Evolutionary conservation across 2,888 invertebrate species (phyloP).

Genomic region (Petrophora chlorosata): DNA sequence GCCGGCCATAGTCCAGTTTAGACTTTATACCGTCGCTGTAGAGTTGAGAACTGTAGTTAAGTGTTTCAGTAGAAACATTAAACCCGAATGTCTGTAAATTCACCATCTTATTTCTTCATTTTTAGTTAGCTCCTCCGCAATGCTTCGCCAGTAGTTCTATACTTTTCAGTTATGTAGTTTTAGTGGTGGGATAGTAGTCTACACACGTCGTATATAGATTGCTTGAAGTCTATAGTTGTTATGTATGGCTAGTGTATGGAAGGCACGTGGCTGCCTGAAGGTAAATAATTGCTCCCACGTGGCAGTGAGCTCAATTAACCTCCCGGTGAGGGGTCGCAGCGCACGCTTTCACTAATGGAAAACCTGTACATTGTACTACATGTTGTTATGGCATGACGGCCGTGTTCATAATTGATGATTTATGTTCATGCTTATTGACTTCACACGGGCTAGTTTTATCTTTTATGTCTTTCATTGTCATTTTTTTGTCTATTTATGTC

Average conservation of each 20-base stretch:
- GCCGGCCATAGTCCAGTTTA: slow-evolving; percentile 43
- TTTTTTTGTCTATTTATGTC: not conserved
- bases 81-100: slow-evolving; percentile 78
- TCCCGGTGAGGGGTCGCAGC: slow-evolving; percentile 56
- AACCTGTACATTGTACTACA: slow-evolving; percentile 54
- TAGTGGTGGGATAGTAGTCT: slow-evolving; percentile 14
- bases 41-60: slow-evolving; percentile 50
- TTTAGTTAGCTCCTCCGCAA: slow-evolving; percentile 77
- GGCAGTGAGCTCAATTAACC: slow-evolving; percentile 71
- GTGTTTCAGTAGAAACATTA: slow-evolving; percentile 62
- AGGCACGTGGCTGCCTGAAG: slow-evolving; percentile 72
- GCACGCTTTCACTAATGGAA: slow-evolving; percentile 61
- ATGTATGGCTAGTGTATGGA: slow-evolving; percentile 33
- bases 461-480: not conserved
- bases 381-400: slow-evolving; percentile 28
- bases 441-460: too few relatives aligned
- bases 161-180: slow-evolving; percentile 42
- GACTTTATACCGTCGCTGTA: slow-evolving; percentile 50
- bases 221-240: slow-evolving; percentile 28
- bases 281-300: slow-evolving; percentile 83
- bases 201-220: not conserved
- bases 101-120: slow-evolving; percentile 79
- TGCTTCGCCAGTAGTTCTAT: slow-evolving; percentile 67
- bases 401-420: slow-evolving; percentile 49
- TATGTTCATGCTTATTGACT: slow-evolving; percentile 19